Percentiles rank a stretch among this genome's conserved stretches.
phyloP scores from a whole-genome alignment of 1,140 invertebrate genomes.

The Orussus abietinus region DNA sequence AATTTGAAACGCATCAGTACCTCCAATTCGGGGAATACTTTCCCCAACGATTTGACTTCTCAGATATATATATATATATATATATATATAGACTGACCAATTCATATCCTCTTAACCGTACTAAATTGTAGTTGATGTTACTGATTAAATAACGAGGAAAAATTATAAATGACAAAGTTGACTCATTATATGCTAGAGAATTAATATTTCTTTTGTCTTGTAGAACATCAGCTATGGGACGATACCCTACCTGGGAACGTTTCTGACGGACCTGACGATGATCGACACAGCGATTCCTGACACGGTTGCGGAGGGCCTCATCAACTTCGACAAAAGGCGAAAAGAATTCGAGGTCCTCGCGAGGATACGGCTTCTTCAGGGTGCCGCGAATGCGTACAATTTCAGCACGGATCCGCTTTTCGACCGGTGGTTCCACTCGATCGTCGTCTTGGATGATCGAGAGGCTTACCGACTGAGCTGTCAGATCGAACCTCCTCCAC shows the following conservation, averaged over 20 bases:
- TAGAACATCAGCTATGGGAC: slow-evolving; percentile 85
- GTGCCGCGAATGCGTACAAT: slow-evolving; percentile 95
- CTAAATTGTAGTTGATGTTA: too few relatives aligned
- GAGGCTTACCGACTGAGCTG: slow-evolving; percentile 89
- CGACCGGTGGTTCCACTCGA: slow-evolving; percentile 89
- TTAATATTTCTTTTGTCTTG: slow-evolving; percentile 17
- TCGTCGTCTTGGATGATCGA: slow-evolving; percentile 83
- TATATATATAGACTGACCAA: too few relatives aligned
- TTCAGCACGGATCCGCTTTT: slow-evolving; percentile 80
- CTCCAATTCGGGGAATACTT: too few relatives aligned
- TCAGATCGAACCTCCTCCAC: slow-evolving; percentile 75
- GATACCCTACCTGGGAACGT: slow-evolving; percentile 97
- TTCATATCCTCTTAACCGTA: too few relatives aligned
- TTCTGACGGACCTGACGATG: slow-evolving; percentile 97
- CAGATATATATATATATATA: too few relatives aligned
- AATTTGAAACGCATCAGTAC: too few relatives aligned
- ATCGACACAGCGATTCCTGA: slow-evolving; percentile 97
- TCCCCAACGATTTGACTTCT: too few relatives aligned
- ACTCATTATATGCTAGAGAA: too few relatives aligned
- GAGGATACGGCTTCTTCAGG: slow-evolving; percentile 92
- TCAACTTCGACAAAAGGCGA: slow-evolving; percentile 97
- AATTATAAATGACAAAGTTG: too few relatives aligned
- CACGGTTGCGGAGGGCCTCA: slow-evolving; percentile 76
- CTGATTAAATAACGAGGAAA: background rate
- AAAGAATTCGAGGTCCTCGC: slow-evolving; percentile 99